Base-by-base conservation (phyloP, 2,888 invertebrate genomes). In the Capitulum mitella region DNA sequence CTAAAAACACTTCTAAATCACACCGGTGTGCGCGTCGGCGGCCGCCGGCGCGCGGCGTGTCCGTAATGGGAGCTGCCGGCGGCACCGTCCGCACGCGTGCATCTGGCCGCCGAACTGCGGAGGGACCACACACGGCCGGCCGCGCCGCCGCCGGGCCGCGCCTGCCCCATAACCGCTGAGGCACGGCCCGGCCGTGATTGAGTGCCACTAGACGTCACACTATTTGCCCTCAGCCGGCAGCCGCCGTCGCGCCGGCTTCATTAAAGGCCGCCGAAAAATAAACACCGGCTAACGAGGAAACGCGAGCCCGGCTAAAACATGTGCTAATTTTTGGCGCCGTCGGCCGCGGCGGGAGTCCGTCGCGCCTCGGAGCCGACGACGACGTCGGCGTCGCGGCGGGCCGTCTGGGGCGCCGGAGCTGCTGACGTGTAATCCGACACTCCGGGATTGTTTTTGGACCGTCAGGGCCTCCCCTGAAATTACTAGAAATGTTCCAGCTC, bases 261-360 rank as follows among this genome's bases (percentile, higher is more conserved):
- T 34, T 64, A 64, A 29, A 34, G 64, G 22, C 64, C 64, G 34
- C 64, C 16, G 64, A 29, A 64, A 64, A 64, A 64, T 34, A 64
- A 64, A 64, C 64, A 64, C 34, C 1, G 64, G 29, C 64, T 64
- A 64, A 64, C 64, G 64, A 64, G 64, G 64, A 64, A 64, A 64
- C 19, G 34, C 34, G 64, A 64, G 29, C 64, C 64, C 32, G 64
- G 19, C 6, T 64, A 64, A 64, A 34, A 64, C 64, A 64, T 64
- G 64, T 64, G 64, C 64, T 64, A 64, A 64, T 64, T 64, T 64
- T 64, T 64, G 64, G 64, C 64, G 64, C 64, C 34, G 64, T 22
- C 51, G 51, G 19, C 19, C 34, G 19, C 64, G 64, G 19, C 34
- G 34, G 5, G 8, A 16, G 34, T 3, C 14, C 64, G 64, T 64